Evolutionary conservation across 2,113 vertebrate species (phyloP), one percentile per base, ranked within the genome.

Genomic region (Fregetta grallaria): DNA sequence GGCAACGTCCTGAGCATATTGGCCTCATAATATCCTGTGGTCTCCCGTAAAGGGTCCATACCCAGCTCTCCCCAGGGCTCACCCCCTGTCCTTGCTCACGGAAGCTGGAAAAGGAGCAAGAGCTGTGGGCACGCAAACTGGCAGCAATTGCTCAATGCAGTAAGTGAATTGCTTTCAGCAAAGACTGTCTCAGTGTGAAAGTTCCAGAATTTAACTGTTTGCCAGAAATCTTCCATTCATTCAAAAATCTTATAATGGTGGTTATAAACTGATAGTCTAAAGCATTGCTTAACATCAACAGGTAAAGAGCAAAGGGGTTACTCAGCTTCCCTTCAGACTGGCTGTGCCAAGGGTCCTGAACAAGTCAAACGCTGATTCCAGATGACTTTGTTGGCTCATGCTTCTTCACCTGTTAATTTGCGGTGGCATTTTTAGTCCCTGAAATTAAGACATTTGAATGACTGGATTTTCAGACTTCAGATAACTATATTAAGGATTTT

Each of bases 361-460:
- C n/a, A 9, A 36, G 30, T 3, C 15, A n/a, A 65, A 18, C 2
- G 3, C 30, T 19, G 17, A 58, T n/a, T 15, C 30, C 1, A 2
- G 14, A 3, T 12, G 45, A n/a, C n/a, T 78, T 27, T 15, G 30
- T 13, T 45, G n/a, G 38, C 32, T 81, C 59, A 58, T 1, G 1
- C 16, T 83, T 68, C 62, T 79, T 45, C 6, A 4, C 16, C 14
- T 15, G 15, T 27, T 86, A 36, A 44, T 34, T 17, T 20, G 36
- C 0, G 0, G 20, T 18, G 17, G 29, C 4, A 77, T 32, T 38
- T 70, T 27, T 32, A 52, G 34, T 18, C 23, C 44, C 53, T 67
- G 45, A 70, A 80, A 53, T 52, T 11, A 30, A 47, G 25, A n/a
- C 5, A 74, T n/a, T 22, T 49, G 50, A 52, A 44, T 70, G 8